phyloP scores from a whole-genome alignment of 2,113 vertebrate species.

The Aix galericulata region DNA sequence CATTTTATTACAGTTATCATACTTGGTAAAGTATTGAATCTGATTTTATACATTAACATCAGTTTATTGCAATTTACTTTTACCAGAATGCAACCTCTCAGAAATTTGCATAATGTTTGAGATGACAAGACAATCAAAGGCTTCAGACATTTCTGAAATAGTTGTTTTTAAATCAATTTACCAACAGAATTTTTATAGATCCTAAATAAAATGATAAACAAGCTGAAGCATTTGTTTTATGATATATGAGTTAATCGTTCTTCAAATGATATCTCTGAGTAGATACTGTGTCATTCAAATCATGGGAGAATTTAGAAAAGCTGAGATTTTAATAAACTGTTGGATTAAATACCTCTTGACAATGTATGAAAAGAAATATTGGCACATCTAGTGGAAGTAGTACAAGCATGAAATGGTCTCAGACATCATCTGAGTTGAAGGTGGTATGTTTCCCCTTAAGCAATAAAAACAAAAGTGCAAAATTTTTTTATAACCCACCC shows the following conservation, averaged over 20 bases:
- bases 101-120: background rate
- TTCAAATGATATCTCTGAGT: background rate
- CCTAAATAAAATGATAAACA: background rate
- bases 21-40: background rate
- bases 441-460: background rate
- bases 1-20: background rate
- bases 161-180: background rate
- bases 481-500: background rate
- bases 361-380: background rate
- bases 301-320: background rate
- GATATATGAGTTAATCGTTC: background rate
- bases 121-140: background rate
- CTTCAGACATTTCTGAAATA: background rate
- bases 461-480: background rate
- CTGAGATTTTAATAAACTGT: background rate
- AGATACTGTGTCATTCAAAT: background rate
- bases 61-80: background rate
- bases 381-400: background rate
- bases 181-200: background rate
- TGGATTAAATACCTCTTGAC: background rate
- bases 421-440: background rate
- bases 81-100: background rate
- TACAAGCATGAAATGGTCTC: background rate
- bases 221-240: fast-evolving
- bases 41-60: background rate